Percentiles rank a stretch among this genome's conserved stretches.
Evolutionary conservation across 2,888 invertebrate species (phyloP).

Genomic region (Thecocarcelia acutangulata): DNA sequence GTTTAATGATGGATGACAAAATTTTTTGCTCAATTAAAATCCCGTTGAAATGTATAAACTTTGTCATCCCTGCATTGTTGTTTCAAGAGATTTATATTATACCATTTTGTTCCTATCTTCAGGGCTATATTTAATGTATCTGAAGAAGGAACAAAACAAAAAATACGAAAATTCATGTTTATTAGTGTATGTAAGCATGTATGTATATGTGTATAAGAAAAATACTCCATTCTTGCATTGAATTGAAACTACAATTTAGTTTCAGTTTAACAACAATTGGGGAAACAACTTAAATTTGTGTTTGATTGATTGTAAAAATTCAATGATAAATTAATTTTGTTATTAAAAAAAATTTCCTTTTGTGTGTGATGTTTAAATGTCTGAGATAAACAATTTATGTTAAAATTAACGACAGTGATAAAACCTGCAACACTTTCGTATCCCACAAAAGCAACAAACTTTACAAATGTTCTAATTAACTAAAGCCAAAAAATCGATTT

Average conservation of each 20-base stretch:
- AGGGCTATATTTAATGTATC: conserved; percentile 56
- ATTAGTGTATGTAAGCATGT: neutral
- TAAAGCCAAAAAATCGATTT: conserved; percentile 65
- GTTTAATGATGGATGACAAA: too few relatives aligned
- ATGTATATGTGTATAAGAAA: conserved; percentile 35
- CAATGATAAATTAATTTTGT: neutral
- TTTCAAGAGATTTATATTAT: conserved; percentile 3
- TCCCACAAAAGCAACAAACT: conserved; percentile 44
- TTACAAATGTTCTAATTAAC: conserved; percentile 63
- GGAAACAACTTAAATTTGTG: conserved; percentile 55
- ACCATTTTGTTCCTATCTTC: conserved; percentile 54
- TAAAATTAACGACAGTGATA: conserved; percentile 16
- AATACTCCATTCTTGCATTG: conserved; percentile 28
- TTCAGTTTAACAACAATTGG: conserved; percentile 70
- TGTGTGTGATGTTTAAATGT: conserved; percentile 52
- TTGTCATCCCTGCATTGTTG: neutral
- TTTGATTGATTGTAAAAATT: conserved; percentile 8
- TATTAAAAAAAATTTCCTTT: conserved; percentile 16
- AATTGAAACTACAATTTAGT: conserved; percentile 70
- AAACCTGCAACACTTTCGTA: conserved; percentile 13
- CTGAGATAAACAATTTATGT: conserved; percentile 44
- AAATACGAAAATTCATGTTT: conserved; percentile 27
- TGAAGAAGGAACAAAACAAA: conserved; percentile 47
- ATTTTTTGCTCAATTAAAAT: too few relatives aligned
- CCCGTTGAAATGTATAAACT: neutral